Percentiles rank a stretch among this genome's conserved stretches.
These are phyloP conservation scores for Escarpia spicata DNA, from an alignment of 2,888 invertebrate species.

Conservation along the genomic window DNA sequence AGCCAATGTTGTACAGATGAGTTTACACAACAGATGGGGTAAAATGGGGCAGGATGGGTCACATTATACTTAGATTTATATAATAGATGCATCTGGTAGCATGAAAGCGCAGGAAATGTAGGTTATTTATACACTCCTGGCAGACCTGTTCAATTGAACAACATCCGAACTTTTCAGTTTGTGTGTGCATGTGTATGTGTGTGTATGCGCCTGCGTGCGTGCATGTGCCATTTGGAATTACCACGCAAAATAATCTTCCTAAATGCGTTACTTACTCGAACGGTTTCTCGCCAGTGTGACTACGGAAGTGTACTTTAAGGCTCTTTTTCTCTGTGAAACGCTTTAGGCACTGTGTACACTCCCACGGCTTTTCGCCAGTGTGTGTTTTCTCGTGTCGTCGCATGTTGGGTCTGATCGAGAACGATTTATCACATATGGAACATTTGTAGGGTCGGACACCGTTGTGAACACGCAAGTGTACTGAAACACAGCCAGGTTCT, in stretches of 20 bases:
- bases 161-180: too few relatives aligned
- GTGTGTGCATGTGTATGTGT: too few relatives aligned
- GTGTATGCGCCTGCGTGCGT: too few relatives aligned
- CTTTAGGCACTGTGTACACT: constrained; percentile 25
- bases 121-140: too few relatives aligned
- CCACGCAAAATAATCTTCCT: constrained; percentile 32
- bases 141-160: too few relatives aligned
- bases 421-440: constrained; percentile 35
- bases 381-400: constrained; percentile 38
- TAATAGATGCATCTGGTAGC: too few relatives aligned
- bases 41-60: too few relatives aligned
- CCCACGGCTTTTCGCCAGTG: constrained; percentile 20
- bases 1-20: too few relatives aligned
- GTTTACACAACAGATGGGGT: too few relatives aligned
- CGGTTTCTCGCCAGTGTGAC: neutral
- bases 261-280: constrained; percentile 56
- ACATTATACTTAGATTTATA: too few relatives aligned
- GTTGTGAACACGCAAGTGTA: neutral
- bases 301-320: constrained; percentile 52
- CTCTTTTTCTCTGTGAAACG: constrained; percentile 66
- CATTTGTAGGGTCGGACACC: constrained; percentile 28
- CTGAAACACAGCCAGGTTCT: neutral
- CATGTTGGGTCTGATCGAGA: constrained; percentile 44
- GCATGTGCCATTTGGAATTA: too few relatives aligned
- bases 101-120: too few relatives aligned